Base-by-base conservation (phyloP, 2,888 invertebrate species). In the Campopleginae sp. region DNA sequence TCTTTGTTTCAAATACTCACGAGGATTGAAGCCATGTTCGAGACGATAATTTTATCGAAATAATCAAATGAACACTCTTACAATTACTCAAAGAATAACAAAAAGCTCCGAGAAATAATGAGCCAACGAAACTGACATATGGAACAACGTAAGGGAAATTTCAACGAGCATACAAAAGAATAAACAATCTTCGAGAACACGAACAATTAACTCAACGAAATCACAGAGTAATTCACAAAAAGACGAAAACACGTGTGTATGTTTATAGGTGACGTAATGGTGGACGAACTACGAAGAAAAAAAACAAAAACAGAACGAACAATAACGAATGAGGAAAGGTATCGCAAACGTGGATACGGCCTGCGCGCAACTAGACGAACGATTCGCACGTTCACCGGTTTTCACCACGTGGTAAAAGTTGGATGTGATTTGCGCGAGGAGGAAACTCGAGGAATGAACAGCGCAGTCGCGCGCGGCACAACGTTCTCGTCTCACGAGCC, bases 381-480 rank as follows among this genome's bases (percentile, higher is more conserved):
- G 86, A 82, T 79, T 75, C 63, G 88, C 87, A 84, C 85, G 81
- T 81, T 76, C 86, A 85, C 86, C 85, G 84, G 87, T 87, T 88
- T 87, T 86, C 86, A 87, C 84, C 88, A 89, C 86, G 88, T 89
- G 89, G 89, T 86, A 82, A 79, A 83, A 58, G 63, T 54, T 79
- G 80, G 74, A 75, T 65, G 42, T 68, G 78, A 72, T 66, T 72
- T 54, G 44, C 44, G 44, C 51, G 68, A 33, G 68, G 19, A 58
- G 27, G n/a, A 27, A 65, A 65, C n/a, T 23, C 14, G 23, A 58
- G 38, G 51, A 48, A 80, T 48, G 71, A 80, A 76, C 80, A 10
- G 87, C 87, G 87, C 88, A 88, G 86, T 19, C 88, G 81, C 85
- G 81, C 85, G 82, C 87, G 58, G 61, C 54, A 19, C 33, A 51